These are phyloP conservation scores for Euphonia xanthogaster DNA, from an alignment of 2,797 vertebrate species.

Conservation along the genomic window DNA sequence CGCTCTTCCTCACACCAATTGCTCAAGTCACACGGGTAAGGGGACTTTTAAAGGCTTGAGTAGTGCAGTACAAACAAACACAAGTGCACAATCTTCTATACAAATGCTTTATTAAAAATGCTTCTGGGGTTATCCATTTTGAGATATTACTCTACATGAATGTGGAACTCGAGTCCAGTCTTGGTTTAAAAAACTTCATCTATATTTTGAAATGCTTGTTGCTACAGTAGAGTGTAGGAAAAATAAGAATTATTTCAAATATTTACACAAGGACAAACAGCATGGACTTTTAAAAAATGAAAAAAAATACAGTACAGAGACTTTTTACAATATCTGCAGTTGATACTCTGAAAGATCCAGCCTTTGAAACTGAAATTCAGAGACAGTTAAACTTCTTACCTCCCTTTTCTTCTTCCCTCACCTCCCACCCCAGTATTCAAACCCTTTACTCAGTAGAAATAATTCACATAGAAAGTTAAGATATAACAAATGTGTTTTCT, in stretches of 20 bases:
- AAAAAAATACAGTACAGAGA: neutral
- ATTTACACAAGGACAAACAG: neutral
- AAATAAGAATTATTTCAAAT: neutral
- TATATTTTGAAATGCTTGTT: neutral
- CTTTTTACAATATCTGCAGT: neutral
- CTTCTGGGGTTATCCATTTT: neutral
- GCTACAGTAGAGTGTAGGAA: neutral
- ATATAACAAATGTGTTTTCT: neutral
- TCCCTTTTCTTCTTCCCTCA: neutral
- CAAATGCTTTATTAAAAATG: conserved; percentile 66
- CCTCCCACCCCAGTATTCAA: neutral
- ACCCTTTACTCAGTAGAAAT: neutral
- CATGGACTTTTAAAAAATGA: neutral
- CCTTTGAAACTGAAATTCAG: neutral
- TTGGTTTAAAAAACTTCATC: neutral
- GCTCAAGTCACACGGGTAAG: neutral
- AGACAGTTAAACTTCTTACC: neutral
- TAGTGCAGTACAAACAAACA: neutral
- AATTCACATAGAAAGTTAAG: neutral
- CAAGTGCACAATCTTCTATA: neutral
- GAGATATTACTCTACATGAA: neutral
- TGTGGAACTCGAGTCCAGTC: neutral
- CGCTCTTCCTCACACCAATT: neutral
- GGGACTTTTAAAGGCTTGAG: neutral
- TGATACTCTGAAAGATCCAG: neutral